Percentiles rank a stretch among this genome's conserved stretches.
Conservation (phyloP, 2,113 vertebrate genomes). For the Pseudopodoces humilis region DNA sequence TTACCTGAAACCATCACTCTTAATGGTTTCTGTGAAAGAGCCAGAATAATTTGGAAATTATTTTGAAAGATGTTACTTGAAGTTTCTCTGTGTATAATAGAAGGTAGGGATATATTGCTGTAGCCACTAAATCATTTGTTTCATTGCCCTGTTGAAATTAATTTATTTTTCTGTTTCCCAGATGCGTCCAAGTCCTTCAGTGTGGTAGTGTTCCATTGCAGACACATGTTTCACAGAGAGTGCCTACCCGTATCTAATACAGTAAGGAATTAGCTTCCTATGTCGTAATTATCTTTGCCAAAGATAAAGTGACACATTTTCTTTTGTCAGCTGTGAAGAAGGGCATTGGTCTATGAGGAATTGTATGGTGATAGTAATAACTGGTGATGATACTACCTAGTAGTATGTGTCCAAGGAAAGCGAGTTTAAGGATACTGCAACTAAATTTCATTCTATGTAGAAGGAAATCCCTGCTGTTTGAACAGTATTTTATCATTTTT, state of each 20-base stretch:
- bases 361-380: background rate
- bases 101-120: background rate
- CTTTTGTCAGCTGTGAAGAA: background rate
- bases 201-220: slow-evolving; percentile 93
- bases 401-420: background rate
- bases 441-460: background rate
- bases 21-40: background rate
- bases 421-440: background rate
- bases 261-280: slow-evolving; percentile 74
- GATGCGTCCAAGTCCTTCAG: slow-evolving; percentile 89
- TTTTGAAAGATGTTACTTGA: background rate
- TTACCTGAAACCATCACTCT: background rate
- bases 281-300: background rate
- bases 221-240: slow-evolving; percentile 98
- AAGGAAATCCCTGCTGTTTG: background rate
- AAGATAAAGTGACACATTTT: background rate
- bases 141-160: background rate
- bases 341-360: background rate
- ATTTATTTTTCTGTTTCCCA: slow-evolving; percentile 63
- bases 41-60: background rate
- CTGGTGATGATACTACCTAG: background rate
- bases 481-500: background rate
- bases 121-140: background rate
- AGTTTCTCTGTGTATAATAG: background rate
- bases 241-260: slow-evolving; percentile 86